Evolutionary conservation across 2,888 invertebrate genomes (phyloP), one percentile per base, ranked within the genome.

Genomic region (Shargacucullia verbasci): DNA sequence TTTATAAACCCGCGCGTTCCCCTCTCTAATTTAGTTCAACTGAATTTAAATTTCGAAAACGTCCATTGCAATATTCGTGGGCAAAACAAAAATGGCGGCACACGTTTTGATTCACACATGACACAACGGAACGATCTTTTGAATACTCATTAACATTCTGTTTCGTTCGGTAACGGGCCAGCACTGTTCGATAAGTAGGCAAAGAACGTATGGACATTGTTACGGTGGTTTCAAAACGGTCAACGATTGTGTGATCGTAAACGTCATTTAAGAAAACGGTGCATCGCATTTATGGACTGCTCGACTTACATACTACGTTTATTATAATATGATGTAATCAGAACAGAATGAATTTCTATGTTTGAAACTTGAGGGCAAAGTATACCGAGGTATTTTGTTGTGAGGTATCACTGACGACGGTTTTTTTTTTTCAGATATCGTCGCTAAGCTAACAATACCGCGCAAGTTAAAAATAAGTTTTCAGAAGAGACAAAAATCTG

Each of bases 91-190:
- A 65, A 77, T 68, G 71, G 70, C 48, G 65, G 47, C 45, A 39
- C 20, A 20, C 46, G 59, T 75, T 66, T 46, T 65, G 48, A 69
- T 75, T 63, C 49, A 53, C 66, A 59, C 55, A 59, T 56, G 45
- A 49, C 52, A 56, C 13, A 38, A 54, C 25, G 45, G 49, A 67
- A 62, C 50, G 45, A 48, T 64, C 53, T 76, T 77, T 69, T 66
- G 70, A 77, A 73, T 76, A 67, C 60, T 71, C 70, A 76, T 75
- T 73, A 66, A 52, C 39, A 79, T 82, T 78, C 76, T 70, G 65
- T 55, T 53, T 67, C 57, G 67, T 70, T 72, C 52, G 15, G 56
- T 74, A 80, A 82, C 75, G 80, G 79, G n/a, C n/a, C n/a, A n/a
- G n/a, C 59, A 64, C 58, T 63, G 56, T 53, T 66, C 60, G 57